phyloP scores from a whole-genome alignment of 2,797 vertebrate genomes.

The Pangasius larnaudii region DNA sequence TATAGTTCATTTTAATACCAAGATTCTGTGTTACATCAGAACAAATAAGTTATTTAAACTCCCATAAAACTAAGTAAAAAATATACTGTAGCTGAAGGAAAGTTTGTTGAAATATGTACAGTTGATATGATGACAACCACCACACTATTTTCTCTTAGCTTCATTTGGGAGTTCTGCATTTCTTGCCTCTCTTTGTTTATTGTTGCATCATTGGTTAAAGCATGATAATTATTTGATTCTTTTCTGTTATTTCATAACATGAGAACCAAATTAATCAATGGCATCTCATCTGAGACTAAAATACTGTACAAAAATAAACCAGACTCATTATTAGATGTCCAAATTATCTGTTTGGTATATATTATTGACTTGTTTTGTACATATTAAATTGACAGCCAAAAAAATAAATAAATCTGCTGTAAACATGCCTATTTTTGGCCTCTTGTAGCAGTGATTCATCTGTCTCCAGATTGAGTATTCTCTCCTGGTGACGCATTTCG shows the following conservation, averaged over 20 bases:
- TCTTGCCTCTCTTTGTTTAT: neutral
- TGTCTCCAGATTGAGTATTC: neutral
- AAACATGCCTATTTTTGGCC: neutral
- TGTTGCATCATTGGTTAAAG: conserved; percentile 12
- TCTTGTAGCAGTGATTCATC: neutral
- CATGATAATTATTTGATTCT: neutral
- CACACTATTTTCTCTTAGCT: neutral
- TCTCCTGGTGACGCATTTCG: neutral
- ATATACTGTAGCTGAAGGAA: neutral
- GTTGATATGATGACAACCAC: neutral
- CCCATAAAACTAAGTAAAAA: neutral
- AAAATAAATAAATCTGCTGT: neutral
- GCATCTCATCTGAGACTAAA: too few species aligned
- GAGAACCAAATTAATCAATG: neutral
- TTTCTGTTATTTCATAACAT: neutral
- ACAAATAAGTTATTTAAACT: neutral
- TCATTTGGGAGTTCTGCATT: neutral
- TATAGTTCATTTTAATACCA: neutral
- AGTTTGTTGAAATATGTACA: neutral
- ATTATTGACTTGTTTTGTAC: neutral
- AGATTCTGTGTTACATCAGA: neutral
- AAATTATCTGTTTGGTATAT: neutral
- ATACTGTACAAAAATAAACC: neutral
- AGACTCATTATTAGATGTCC: neutral
- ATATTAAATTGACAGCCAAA: neutral